phyloP scores from a whole-genome alignment of 2,797 vertebrate genomes.

The Peromyscus attwateri region DNA sequence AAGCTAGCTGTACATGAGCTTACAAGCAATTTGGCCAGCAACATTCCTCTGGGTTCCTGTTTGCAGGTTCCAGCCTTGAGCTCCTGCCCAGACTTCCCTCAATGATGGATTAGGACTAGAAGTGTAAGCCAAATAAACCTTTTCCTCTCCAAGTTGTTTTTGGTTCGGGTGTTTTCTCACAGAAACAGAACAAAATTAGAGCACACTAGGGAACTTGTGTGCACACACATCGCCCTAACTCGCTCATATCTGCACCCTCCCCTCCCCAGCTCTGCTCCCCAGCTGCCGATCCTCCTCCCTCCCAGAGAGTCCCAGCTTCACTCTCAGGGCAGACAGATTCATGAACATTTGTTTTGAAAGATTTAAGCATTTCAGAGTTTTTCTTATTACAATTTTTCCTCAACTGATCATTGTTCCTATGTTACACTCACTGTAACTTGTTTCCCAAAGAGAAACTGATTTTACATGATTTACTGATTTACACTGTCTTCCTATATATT shows the following conservation, averaged over 20 bases:
- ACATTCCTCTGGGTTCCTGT: neutral
- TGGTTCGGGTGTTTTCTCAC: neutral
- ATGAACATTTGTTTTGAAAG: conserved; percentile 24
- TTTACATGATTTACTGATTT: no score
- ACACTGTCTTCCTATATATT: conserved; percentile 1
- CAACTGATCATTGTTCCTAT: neutral
- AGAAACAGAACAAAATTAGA: neutral
- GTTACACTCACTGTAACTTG: neutral
- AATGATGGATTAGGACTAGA: neutral
- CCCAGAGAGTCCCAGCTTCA: no score
- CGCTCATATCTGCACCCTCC: neutral
- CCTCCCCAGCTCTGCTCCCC: neutral
- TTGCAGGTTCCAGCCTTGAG: neutral
- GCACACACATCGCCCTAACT: neutral
- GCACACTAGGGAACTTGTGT: neutral
- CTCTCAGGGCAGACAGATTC: neutral
- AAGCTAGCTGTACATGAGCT: neutral
- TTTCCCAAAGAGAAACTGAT: conserved; percentile 41
- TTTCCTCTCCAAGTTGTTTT: neutral
- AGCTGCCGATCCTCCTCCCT: neutral
- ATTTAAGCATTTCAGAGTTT: conserved; percentile 12
- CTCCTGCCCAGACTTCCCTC: neutral
- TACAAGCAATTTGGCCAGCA: neutral
- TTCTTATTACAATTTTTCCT: neutral
- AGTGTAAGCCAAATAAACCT: neutral